Conservation (phyloP, 2,113 vertebrate species). For the Phrynocephalus versicolor region DNA sequence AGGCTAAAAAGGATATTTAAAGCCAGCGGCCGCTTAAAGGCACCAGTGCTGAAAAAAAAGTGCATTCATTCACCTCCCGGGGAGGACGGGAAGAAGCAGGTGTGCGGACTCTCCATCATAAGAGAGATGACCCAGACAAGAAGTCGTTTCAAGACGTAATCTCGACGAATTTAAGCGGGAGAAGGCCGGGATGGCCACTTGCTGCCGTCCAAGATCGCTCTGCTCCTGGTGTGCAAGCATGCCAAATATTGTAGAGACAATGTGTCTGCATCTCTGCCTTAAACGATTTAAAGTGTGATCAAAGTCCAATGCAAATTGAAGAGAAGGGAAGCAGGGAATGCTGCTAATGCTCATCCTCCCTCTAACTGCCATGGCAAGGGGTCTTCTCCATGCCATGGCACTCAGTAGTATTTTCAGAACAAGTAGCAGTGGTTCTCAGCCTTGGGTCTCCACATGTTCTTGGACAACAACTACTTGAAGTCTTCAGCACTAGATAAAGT, state of each 20-base stretch:
- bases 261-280: slow-evolving; percentile 20
- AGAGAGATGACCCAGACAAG: too few relatives aligned
- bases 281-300: not conserved
- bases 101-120: too few relatives aligned
- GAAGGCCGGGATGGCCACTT: too few relatives aligned
- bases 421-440: too few relatives aligned
- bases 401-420: not conserved
- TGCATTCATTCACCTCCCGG: too few relatives aligned
- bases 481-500: too few relatives aligned
- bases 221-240: not conserved
- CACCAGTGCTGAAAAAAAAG: slow-evolving; percentile 14
- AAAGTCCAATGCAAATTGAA: not conserved
- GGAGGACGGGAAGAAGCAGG: too few relatives aligned
- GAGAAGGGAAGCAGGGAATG: not conserved
- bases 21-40: not conserved
- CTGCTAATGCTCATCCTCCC: not conserved
- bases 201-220: too few relatives aligned
- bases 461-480: too few relatives aligned
- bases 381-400: not conserved
- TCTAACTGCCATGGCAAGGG: not conserved
- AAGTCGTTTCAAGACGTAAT: too few relatives aligned
- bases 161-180: too few relatives aligned
- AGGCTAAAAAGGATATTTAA: slow-evolving; percentile 38
- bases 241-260: not conserved
- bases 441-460: too few relatives aligned